phyloP scores from a whole-genome alignment of 2,797 vertebrate species.

The Lepidocolaptes lacrymiger region DNA sequence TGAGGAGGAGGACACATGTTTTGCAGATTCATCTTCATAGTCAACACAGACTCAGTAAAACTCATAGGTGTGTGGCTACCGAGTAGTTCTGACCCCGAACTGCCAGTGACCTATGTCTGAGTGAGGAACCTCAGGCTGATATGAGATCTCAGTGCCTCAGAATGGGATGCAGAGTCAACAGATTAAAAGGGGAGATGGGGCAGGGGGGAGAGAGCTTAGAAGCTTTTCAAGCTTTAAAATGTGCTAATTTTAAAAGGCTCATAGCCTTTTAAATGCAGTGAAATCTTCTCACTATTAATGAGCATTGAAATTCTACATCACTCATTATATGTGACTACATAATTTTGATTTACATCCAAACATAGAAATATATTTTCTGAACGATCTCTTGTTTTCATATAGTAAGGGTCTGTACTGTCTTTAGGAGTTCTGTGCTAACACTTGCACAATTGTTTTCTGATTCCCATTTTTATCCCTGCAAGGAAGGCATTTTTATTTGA shows the following conservation, averaged over 20 bases:
- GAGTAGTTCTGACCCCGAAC: not conserved
- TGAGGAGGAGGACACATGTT: fast-evolving
- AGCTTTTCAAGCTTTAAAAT: not conserved
- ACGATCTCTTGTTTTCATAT: not conserved
- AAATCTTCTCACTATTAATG: not conserved
- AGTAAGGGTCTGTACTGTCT: not conserved
- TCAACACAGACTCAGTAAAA: not conserved
- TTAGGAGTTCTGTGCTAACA: not conserved
- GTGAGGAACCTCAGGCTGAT: not conserved
- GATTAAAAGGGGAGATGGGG: not conserved
- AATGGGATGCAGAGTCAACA: not conserved
- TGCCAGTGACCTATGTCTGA: not conserved
- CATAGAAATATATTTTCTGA: not conserved
- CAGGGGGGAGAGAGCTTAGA: not conserved
- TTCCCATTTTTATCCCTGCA: not conserved
- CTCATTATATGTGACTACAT: not conserved
- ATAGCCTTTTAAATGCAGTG: not conserved
- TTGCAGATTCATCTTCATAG: not conserved
- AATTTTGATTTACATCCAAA: not conserved
- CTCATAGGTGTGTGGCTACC: not conserved
- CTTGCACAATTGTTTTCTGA: not conserved
- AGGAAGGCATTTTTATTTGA: not conserved
- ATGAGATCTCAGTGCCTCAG: not conserved
- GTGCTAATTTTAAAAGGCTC: not conserved
- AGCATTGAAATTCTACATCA: not conserved